Percentiles rank a stretch among this genome's conserved stretches.
Evolutionary conservation across 2,888 invertebrate species (phyloP).

Genomic region (Rambutsinella grinnellia): DNA sequence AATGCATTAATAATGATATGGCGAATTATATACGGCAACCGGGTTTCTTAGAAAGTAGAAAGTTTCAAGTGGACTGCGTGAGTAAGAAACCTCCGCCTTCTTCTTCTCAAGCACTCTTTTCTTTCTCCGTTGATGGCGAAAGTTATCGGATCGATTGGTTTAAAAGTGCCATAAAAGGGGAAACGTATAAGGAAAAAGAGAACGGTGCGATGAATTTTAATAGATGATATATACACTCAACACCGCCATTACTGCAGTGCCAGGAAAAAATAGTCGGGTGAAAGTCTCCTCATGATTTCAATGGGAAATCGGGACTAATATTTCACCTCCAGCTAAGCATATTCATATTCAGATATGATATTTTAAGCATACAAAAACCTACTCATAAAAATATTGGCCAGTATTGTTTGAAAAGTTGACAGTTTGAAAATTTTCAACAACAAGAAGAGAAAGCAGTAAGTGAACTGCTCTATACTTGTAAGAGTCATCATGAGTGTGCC

Average conservation of each 20-base stretch:
- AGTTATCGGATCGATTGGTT: conserved; percentile 16
- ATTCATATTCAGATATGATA: no score
- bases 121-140: neutral
- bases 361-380: neutral
- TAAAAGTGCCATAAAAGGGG: conserved; percentile 18
- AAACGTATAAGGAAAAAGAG: neutral
- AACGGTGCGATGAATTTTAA: conserved; percentile 21
- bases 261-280: neutral
- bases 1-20: no score
- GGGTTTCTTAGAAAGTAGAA: no score
- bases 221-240: neutral
- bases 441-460: neutral
- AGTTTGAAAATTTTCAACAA: neutral
- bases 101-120: no score
- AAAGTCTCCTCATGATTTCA: neutral
- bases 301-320: neutral
- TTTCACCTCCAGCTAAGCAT: no score
- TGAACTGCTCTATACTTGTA: neutral
- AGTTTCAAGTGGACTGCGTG: neutral
- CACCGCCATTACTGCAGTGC: neutral
- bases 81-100: neutral
- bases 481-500: neutral
- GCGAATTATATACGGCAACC: no score
- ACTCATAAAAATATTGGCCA: neutral
- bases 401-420: neutral